Conservation (phyloP, 1,140 invertebrate species). For the Drosophila funebris region DNA sequence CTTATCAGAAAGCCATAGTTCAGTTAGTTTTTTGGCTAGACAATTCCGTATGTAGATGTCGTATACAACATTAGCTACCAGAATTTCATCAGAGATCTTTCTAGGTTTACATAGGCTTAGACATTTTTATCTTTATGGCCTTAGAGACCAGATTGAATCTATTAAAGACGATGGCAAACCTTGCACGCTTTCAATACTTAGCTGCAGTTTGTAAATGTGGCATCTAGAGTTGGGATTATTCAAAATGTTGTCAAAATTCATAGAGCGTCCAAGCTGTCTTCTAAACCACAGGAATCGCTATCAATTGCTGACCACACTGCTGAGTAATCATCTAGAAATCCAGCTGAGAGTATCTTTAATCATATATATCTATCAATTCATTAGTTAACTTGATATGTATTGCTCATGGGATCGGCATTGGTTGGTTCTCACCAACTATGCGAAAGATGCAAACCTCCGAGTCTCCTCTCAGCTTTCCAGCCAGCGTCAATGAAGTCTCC, state of each 20-base stretch:
- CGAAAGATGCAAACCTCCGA: conserved; percentile 50
- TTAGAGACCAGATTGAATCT: neutral
- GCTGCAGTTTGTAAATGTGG: neutral
- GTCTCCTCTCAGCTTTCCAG: conserved; percentile 39
- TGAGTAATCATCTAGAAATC: conserved; percentile 30
- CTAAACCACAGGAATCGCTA: conserved; percentile 64
- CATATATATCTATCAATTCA: neutral
- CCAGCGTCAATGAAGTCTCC: conserved; percentile 56
- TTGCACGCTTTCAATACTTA: conserved; percentile 2
- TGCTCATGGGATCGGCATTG: conserved; percentile 65
- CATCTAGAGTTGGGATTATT: neutral
- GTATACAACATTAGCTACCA: neutral
- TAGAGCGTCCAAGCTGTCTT: conserved; percentile 47
- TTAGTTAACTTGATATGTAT: conserved; percentile 65
- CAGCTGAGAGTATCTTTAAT: neutral
- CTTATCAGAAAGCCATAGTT: neutral
- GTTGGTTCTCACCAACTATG: conserved; percentile 64
- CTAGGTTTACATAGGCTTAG: neutral
- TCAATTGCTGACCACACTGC: conserved; percentile 63
- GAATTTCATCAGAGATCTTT: conserved; percentile 11
- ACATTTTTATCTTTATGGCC: conserved; percentile 27
- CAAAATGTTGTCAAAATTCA: conserved; percentile 49
- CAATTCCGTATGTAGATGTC: neutral
- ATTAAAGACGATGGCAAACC: conserved; percentile 16
- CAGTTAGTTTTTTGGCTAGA: neutral